These are phyloP conservation scores for Piscicola geometra DNA, from an alignment of 2,888 invertebrate species.

Conservation along the genomic window DNA sequence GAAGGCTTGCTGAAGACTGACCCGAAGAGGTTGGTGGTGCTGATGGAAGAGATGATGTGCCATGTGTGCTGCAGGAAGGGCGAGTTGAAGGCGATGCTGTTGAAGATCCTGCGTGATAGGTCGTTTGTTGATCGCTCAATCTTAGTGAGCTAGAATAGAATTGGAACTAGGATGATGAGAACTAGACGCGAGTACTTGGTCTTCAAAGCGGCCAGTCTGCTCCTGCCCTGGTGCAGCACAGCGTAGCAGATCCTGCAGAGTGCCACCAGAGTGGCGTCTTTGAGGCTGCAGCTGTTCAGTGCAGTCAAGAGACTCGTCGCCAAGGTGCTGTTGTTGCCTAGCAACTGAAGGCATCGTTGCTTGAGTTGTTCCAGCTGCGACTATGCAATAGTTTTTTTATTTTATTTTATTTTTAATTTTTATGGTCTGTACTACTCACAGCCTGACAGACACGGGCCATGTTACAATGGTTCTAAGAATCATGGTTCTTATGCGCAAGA, in stretches of 20 bases:
- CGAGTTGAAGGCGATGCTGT: slow-evolving; percentile 74
- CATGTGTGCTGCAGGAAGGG: slow-evolving; percentile 72
- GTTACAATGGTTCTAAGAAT: too few species aligned
- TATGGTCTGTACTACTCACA: too few species aligned
- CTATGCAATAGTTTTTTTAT: too few species aligned
- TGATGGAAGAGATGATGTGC: slow-evolving; percentile 53
- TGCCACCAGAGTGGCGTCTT: slow-evolving; percentile 63
- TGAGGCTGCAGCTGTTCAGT: slow-evolving; percentile 56
- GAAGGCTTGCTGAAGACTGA: not conserved
- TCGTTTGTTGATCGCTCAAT: too few species aligned
- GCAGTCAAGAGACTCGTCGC: not conserved
- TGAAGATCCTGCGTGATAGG: slow-evolving; percentile 62
- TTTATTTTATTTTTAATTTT: too few species aligned
- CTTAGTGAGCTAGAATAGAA: too few species aligned
- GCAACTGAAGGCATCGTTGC: slow-evolving; percentile 5
- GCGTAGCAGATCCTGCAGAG: slow-evolving; percentile 77
- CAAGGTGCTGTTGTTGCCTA: slow-evolving; percentile 20
- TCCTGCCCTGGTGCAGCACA: slow-evolving; percentile 72
- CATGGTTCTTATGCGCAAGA: too few species aligned
- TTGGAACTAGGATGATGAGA: too few species aligned
- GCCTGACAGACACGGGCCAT: too few species aligned
- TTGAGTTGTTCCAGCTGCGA: slow-evolving; percentile 10
- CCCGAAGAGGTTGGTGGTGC: not conserved
- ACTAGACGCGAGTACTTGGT: slow-evolving; percentile 65
- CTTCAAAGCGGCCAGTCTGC: slow-evolving; percentile 69